phyloP scores from a whole-genome alignment of 2,797 vertebrate species.

The Pampus argenteus region DNA sequence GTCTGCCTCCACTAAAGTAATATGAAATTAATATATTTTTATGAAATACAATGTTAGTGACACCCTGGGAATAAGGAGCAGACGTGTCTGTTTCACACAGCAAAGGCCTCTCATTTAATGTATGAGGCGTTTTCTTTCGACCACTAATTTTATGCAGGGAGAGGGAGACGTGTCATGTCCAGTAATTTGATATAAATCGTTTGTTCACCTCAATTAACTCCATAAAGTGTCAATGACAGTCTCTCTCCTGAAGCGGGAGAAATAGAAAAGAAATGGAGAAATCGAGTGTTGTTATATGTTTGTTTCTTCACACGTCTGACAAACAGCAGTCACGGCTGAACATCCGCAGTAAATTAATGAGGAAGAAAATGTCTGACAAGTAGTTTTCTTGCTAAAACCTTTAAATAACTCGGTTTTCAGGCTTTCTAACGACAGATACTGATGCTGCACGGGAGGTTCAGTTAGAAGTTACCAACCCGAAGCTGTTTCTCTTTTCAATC shows the following conservation, averaged over 20 bases:
- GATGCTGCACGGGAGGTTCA: background rate
- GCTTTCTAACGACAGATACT: background rate
- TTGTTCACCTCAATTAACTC: conserved; percentile 23
- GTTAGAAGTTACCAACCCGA: background rate
- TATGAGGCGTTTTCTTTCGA: conserved; percentile 38
- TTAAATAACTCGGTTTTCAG: background rate
- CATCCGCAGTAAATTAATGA: conserved; percentile 10
- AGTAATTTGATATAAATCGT: conserved; percentile 41
- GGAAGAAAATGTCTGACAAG: background rate
- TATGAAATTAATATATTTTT: conserved; percentile 40
- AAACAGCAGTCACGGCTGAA: conserved; percentile 11
- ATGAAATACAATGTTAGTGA: conserved; percentile 47
- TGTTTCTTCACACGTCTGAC: background rate
- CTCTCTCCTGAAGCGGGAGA: conserved; percentile 17
- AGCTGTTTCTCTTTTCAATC: background rate
- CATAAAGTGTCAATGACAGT: background rate
- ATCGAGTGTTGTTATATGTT: conserved; percentile 8
- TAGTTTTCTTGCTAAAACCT: background rate
- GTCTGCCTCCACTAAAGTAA: conserved; percentile 27
- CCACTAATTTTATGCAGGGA: conserved; percentile 33
- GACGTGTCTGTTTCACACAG: conserved; percentile 19
- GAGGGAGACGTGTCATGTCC: conserved; percentile 15
- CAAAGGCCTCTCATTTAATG: conserved; percentile 22
- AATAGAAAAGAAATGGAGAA: conserved; percentile 7
- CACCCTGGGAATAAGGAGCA: conserved; percentile 23